A percentile compares a stretch with the other conserved stretches of the same genome.
These are phyloP conservation scores for Eurypyga helias DNA, from an alignment of 2,113 vertebrate species.

Conservation along the genomic window DNA sequence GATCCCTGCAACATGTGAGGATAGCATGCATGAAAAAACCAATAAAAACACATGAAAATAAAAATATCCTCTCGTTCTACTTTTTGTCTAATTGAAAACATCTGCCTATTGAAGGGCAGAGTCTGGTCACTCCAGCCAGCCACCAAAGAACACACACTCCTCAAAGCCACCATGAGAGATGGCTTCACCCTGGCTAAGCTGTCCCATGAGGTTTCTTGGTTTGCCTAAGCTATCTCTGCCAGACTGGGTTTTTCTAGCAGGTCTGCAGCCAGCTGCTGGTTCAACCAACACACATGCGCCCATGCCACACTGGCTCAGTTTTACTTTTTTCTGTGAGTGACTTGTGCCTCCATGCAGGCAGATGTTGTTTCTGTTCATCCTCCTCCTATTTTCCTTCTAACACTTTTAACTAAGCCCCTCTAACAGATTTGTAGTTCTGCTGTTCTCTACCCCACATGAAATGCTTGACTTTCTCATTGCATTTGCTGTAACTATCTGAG, in stretches of 20 bases:
- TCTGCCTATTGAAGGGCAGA: background rate
- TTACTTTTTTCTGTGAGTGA: background rate
- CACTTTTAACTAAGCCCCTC: background rate
- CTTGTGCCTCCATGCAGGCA: background rate
- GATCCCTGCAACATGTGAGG: background rate
- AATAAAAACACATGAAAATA: background rate
- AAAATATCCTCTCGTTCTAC: background rate
- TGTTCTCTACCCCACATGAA: background rate
- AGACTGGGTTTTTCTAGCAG: background rate
- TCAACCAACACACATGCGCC: background rate
- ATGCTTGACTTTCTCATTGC: background rate
- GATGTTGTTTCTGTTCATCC: background rate
- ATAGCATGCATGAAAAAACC: background rate
- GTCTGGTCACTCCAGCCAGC: background rate
- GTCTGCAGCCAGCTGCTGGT: background rate
- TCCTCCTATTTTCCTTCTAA: background rate
- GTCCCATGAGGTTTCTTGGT: background rate
- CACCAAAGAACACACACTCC: background rate
- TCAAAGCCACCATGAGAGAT: background rate
- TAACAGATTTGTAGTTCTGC: background rate
- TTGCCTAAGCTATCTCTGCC: background rate
- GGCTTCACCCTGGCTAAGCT: background rate
- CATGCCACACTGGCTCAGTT: background rate
- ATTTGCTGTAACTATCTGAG: background rate
- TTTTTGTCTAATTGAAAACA: background rate